Base-by-base conservation (phyloP, 2,113 vertebrate species). In the Corapipo altera region DNA sequence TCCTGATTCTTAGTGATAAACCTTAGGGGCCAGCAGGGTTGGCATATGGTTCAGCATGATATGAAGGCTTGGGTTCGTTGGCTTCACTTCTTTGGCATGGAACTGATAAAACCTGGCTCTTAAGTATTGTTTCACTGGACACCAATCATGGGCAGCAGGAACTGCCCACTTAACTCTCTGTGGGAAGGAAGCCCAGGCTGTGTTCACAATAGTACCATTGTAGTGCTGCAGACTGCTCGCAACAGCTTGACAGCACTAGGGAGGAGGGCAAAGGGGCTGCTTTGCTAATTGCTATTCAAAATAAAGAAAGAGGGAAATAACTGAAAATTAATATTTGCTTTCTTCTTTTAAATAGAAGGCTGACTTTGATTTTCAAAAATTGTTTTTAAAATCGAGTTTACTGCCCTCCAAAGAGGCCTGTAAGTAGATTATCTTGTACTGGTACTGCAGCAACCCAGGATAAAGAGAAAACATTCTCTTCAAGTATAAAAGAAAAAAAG, bases 1-100 rank as follows among this genome's bases (percentile, higher is more conserved):
- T 98, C 98, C 98, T 99, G 99, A 99, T 99, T 99, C 98, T 98
- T 98, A 98, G 98, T 97, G 98, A 99, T 99, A 99, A 98, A 98
- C 97, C 98, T 98, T 98, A 96, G 97, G 98, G 98, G 98, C 98
- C 98, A 98, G 98, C 98, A 98, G 98, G 98, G 98, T 99, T 99
- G 99, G 98, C 99, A 99, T 99, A 99, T 99, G 99, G 99, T 98
- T 97, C 98, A 98, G 98, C 97, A 98, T 98, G 99, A 99, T 99
- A 99, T 98, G 98, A 98, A 98, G 97, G 98, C 98, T 98, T 99
- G 98, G 98, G 98, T 99, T 98, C 96, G 96, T 97, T 98, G 96
- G 98, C 98, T 98, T 98, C 97, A 98, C 98, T 98, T 98, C 97
- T 98, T 98, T 98, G 98, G 98, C 97, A 98, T 99, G 97, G 98